Percentiles rank a stretch among this genome's conserved stretches.
Conservation (phyloP, 1,140 invertebrate species). For the Drosophila ohnishii region DNA sequence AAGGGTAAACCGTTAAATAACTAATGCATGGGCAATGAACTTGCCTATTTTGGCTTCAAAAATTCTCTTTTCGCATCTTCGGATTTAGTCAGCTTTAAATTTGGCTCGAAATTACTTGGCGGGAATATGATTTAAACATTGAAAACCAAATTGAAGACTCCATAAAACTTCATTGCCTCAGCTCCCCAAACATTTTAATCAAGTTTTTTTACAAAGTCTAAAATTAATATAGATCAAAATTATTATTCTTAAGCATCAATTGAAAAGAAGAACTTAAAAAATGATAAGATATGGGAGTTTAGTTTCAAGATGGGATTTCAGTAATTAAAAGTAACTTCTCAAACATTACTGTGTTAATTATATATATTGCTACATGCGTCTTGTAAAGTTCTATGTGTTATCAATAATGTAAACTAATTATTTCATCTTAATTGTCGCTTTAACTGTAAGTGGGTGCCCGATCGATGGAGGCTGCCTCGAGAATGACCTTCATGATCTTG, state of each 20-base stretch:
- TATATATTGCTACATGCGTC: slow-evolving; percentile 16
- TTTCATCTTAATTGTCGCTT: slow-evolving; percentile 31
- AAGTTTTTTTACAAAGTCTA: background rate
- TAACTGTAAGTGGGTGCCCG: slow-evolving; percentile 36
- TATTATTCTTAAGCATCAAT: background rate
- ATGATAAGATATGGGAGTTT: background rate
- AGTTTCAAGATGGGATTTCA: background rate
- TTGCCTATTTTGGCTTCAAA: slow-evolving; percentile 1
- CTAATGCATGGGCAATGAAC: slow-evolving; percentile 22
- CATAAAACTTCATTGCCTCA: background rate
- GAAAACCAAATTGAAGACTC: background rate
- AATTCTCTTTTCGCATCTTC: background rate
- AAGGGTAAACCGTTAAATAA: slow-evolving; percentile 42
- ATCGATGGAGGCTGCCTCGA: slow-evolving; percentile 57
- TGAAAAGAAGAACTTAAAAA: background rate
- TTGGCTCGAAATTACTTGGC: background rate
- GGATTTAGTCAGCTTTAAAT: background rate
- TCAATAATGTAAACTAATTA: slow-evolving; percentile 27
- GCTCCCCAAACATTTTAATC: background rate
- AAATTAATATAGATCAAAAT: background rate
- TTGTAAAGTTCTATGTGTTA: slow-evolving; percentile 10
- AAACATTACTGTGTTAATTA: background rate
- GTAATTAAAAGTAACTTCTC: background rate
- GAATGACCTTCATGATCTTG: slow-evolving; percentile 62
- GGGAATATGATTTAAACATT: background rate